A percentile compares a stretch with the other conserved stretches of the same genome.
phyloP scores from a whole-genome alignment of 2,113 vertebrate species.

The Calidris pugnax region DNA sequence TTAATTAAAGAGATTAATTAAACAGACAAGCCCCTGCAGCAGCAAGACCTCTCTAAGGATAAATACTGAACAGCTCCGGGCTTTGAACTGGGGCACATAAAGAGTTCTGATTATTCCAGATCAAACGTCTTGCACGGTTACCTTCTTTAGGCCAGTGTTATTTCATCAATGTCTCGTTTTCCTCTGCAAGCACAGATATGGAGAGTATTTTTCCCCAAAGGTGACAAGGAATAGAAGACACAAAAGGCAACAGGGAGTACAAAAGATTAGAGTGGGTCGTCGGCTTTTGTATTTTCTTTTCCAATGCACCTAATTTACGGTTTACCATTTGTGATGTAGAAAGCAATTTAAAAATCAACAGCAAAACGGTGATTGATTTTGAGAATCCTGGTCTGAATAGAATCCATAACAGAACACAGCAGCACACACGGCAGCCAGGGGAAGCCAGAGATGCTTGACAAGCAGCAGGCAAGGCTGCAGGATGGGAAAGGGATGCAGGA shows the following conservation, averaged over 20 bases:
- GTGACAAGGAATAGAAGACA: background rate
- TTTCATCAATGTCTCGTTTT: background rate
- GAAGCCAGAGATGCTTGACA: background rate
- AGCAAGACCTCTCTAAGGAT: background rate
- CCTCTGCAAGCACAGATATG: background rate
- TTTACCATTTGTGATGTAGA: background rate
- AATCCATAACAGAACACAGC: background rate
- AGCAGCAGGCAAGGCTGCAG: background rate
- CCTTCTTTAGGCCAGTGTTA: background rate
- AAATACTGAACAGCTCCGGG: background rate
- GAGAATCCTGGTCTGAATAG: background rate
- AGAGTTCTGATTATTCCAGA: background rate
- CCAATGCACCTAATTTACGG: background rate
- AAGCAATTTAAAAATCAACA: background rate
- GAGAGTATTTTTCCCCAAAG: background rate
- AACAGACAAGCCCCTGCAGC: background rate
- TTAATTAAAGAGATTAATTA: conserved; percentile 37
- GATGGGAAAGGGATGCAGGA: background rate
- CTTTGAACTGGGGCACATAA: background rate
- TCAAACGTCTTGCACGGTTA: background rate
- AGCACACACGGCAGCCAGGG: background rate
- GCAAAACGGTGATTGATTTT: background rate
- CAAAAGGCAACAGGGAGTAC: background rate
- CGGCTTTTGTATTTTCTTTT: background rate
- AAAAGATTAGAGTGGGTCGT: background rate